These are phyloP conservation scores for Papilio dardanus DNA, from an alignment of 1,140 invertebrate species.

Conservation along the genomic window DNA sequence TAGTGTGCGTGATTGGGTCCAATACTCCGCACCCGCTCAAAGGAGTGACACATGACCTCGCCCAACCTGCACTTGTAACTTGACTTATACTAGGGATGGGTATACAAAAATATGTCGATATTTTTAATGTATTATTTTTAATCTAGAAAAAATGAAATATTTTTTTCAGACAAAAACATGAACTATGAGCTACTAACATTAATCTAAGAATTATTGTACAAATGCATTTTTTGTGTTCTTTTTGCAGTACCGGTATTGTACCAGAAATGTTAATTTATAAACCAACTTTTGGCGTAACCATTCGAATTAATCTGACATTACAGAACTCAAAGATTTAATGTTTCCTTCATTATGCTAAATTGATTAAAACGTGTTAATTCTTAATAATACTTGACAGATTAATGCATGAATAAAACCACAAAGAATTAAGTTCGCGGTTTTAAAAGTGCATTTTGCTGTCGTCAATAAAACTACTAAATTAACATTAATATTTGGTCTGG, in stretches of 20 bases:
- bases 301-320: conserved; percentile 20
- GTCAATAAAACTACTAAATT: background rate
- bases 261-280: too few relatives aligned
- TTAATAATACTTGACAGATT: background rate
- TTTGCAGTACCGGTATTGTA: too few relatives aligned
- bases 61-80: conserved; percentile 76
- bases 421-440: background rate
- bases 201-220: too few relatives aligned
- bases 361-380: background rate
- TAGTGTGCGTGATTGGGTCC: conserved; percentile 39
- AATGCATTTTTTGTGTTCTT: too few relatives aligned
- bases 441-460: background rate
- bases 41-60: conserved; percentile 76
- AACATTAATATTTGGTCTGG: background rate
- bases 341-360: background rate
- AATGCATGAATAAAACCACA: background rate
- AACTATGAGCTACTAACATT: too few relatives aligned
- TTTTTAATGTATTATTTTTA: conserved; percentile 1
- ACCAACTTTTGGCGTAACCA: background rate
- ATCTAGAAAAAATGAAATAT: background rate
- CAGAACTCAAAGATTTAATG: background rate
- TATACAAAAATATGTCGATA: background rate
- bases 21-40: conserved; percentile 54
- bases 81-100: conserved; percentile 58
- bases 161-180: background rate